Evolutionary conservation across 1,140 invertebrate genomes (phyloP).

Genomic region (Papilio dardanus): DNA sequence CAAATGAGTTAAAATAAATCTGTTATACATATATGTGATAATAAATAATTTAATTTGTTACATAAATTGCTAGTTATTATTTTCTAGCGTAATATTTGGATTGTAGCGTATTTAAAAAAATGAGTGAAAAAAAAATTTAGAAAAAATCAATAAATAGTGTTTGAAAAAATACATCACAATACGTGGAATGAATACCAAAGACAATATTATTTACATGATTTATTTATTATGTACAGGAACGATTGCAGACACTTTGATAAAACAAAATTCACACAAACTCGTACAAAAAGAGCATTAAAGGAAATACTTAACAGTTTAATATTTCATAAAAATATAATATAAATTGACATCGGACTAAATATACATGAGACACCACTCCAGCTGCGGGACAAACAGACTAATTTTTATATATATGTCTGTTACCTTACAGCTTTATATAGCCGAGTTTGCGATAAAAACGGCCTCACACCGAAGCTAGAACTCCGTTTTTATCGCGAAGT

Average conservation of each 20-base stretch:
- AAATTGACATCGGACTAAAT: conserved; percentile 25
- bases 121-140: conserved; percentile 7
- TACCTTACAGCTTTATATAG: too few species aligned
- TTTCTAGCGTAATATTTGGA: conserved; percentile 35
- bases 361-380: not conserved
- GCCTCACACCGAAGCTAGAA: too few species aligned
- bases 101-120: not conserved
- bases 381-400: not conserved
- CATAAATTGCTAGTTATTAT: not conserved
- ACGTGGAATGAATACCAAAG: conserved; percentile 37
- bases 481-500: too few species aligned
- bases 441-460: too few species aligned
- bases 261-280: conserved; percentile 30
- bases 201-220: conserved; percentile 34
- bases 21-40: conserved; percentile 3
- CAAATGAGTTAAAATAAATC: conserved; percentile 9
- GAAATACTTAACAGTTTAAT: conserved; percentile 16
- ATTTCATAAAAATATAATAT: conserved; percentile 28
- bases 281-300: conserved; percentile 16
- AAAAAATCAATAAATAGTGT: conserved; percentile 19
- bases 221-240: conserved; percentile 28
- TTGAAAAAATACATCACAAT: conserved; percentile 23
- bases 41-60: not conserved
- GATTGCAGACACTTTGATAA: conserved; percentile 14
- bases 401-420: too few species aligned